Base-by-base conservation (phyloP, 2,888 invertebrate species). In the Ypsolopha sequella region DNA sequence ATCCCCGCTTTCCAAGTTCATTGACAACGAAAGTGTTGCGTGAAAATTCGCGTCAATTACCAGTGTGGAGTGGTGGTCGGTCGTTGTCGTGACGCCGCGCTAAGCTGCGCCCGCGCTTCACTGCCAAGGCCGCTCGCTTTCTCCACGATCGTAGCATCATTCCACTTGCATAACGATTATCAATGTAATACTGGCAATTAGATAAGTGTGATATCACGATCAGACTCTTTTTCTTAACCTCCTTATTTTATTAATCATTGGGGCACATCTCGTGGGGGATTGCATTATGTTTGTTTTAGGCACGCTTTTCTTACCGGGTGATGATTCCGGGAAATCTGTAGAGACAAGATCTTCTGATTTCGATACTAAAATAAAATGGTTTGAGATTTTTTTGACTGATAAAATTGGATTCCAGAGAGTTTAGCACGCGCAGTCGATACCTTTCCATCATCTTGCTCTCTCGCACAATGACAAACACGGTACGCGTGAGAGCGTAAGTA, bases 1-100 rank as follows among this genome's bases (percentile, higher is more conserved):
- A 80, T 76, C 80, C 74, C 77, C 78, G 82, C 85, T 86, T 84
- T 84, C 81, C 80, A 84, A 84, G 85, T 85, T 86, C 85, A 84
- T 76, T 84, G 84, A 79, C 84, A 85, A 85, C 69, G 85, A 86
- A 82, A 86, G 85, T 85, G 73, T 71, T 68, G 78, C 79, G 81
- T 84, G 84, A 80, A 82, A 84, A 80, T 76, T 78, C 70, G 74
- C 72, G 73, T 69, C 73, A 73, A 77, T 76, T 78, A 75, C 38
- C 8, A 35, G 24, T 33, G 43, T 61, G 54, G 59, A 46, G 51
- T 52, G 53, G 53, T 54, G 49, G 51, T 51, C 54, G 55, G 56
- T 56, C 56, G 59, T 60, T 63, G 67, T 61, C 56, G 58, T 49
- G 55, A 56, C 65, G 71, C 61, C 68, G 62, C 68, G 71, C 63